Evolutionary conservation across 2,888 invertebrate genomes (phyloP).

Genomic region (Eulithis testata): DNA sequence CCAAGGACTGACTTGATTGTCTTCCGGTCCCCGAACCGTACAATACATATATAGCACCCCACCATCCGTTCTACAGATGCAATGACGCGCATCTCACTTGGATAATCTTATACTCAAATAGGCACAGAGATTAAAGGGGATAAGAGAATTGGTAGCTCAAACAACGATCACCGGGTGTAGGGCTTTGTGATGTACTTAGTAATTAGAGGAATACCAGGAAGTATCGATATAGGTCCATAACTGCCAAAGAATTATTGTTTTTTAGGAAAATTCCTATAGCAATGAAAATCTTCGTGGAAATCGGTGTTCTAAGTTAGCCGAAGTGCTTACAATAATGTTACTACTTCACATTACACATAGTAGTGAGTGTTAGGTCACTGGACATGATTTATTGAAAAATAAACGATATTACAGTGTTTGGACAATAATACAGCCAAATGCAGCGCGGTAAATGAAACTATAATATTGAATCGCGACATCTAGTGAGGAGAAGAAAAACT

Average conservation of each 20-base stretch:
- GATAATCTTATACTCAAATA: constrained; percentile 33
- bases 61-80: constrained; percentile 1
- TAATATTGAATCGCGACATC: constrained; percentile 9
- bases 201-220: constrained; percentile 20
- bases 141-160: constrained; percentile 35
- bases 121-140: constrained; percentile 24
- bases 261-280: constrained; percentile 1
- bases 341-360: no score
- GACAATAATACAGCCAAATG: no score
- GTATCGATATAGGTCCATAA: neutral
- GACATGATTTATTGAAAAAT: no score
- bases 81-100: constrained; percentile 40
- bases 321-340: no score
- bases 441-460: no score
- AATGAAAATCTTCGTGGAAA: no score
- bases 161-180: constrained; percentile 31
- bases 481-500: constrained; percentile 7
- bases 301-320: no score
- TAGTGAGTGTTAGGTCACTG: no score
- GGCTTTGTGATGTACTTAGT: constrained; percentile 12
- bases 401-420: no score
- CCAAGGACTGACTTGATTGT: constrained; percentile 8
- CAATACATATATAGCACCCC: constrained; percentile 42
- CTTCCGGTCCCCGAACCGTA: constrained; percentile 8
- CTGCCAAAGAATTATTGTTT: neutral